Base-by-base conservation (phyloP, 2,888 invertebrate species). In the Lissocephala sabroskyi region DNA sequence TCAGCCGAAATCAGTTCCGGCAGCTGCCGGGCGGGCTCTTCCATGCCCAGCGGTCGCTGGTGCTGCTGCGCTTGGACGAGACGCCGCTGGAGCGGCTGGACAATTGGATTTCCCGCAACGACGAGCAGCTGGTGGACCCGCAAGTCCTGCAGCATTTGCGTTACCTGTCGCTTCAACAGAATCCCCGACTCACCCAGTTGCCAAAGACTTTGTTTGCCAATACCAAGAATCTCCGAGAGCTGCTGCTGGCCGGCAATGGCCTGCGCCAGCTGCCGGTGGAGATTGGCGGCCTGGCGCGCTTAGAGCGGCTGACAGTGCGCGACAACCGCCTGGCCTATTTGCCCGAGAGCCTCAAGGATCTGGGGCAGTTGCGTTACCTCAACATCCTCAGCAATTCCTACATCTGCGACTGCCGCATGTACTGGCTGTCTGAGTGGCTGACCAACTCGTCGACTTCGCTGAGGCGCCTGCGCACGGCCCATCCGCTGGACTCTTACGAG, bases 331-430 rank as follows among this genome's bases (percentile, higher is more conserved):
- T 94, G 66, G 88, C 89, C 28, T 89, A 89, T 71, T 84, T 95
- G 65, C 94, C 94, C 17, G 86, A 88, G 46, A 89, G 91, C 11
- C 81, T 96, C 44, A 87, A 88, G 44, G 87, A 89, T 66, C 85
- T 95, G 46, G 86, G 87, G 5, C 84, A 87, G 40, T 84, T 95
- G 45, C 85, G 87, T 62, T 87, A 88, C 55, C 83, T 95, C 19
- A 88, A 89, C 61, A 88, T 95, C 60, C 86, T 88, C 28, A 88
- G 89, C 48, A 96, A 96, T 81, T 91, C 90, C 19, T 94, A 93
- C 91, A 89, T 90, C 13, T 96, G 96, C 85, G 94, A 95, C 82
- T 96, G 96, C 77, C 89, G 92, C 41, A 92, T 94, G 88, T 89
- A 88, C 59, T 94, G 94, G 94, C 89, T 94, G 62, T 82, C 86